phyloP scores from a whole-genome alignment of 2,113 vertebrate species.

The Alligator sinensis region DNA sequence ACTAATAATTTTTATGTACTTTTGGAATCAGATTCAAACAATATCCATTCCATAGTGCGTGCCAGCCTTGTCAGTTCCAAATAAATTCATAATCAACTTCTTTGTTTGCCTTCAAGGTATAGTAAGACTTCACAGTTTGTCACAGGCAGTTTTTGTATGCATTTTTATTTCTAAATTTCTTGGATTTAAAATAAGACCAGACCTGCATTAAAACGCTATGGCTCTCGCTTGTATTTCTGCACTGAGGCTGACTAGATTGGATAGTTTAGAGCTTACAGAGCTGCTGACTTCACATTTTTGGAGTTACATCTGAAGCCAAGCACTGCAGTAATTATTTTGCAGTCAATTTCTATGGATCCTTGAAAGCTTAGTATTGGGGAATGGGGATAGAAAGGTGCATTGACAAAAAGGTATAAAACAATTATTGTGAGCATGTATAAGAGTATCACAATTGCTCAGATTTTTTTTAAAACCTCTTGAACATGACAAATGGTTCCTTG shows the following conservation, averaged over 20 bases:
- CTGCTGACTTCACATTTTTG: constrained; percentile 47
- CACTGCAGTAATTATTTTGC: constrained; percentile 28
- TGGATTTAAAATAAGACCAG: background rate
- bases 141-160: background rate
- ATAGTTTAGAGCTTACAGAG: constrained; percentile 25
- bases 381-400: background rate
- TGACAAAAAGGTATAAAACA: background rate
- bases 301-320: constrained; percentile 17
- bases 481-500: background rate
- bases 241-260: background rate
- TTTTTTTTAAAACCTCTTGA: background rate
- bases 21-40: background rate
- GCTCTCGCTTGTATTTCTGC: constrained; percentile 19
- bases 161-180: background rate
- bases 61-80: background rate
- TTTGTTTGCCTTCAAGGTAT: background rate
- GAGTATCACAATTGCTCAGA: background rate
- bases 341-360: constrained; percentile 3
- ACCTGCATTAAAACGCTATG: constrained; percentile 17
- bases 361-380: background rate
- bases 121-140: background rate
- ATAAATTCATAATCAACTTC: background rate
- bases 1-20: background rate
- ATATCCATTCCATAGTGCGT: background rate
- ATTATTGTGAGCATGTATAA: background rate